Evolutionary conservation across 2,113 vertebrate species (phyloP).

Genomic region (Amphiprion ocellaris): DNA sequence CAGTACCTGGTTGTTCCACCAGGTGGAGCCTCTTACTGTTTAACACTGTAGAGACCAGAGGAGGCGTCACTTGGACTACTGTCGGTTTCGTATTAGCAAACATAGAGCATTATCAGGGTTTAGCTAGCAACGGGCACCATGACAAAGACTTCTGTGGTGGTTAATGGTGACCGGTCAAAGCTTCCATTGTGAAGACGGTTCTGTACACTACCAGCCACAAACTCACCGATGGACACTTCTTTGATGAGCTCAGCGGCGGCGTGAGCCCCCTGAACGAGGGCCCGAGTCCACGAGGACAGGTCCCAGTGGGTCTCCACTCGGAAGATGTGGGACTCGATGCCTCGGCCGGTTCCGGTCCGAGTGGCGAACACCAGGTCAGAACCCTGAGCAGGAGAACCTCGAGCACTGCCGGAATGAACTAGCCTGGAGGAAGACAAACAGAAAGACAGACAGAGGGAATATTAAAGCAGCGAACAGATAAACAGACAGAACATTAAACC

Average conservation of each 20-base stretch:
- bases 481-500: too few species aligned
- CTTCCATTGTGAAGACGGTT: not conserved
- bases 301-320: conserved; percentile 96
- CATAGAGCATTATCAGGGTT: too few species aligned
- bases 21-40: too few species aligned
- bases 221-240: conserved; percentile 90
- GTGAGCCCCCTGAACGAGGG: conserved; percentile 94
- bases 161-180: too few species aligned
- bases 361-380: conserved; percentile 93
- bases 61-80: too few species aligned
- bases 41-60: too few species aligned
- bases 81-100: too few species aligned
- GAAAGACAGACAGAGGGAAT: not conserved
- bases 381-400: conserved; percentile 88
- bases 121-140: too few species aligned
- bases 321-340: conserved; percentile 94
- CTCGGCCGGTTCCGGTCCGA: conserved; percentile 91
- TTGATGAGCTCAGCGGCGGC: conserved; percentile 91
- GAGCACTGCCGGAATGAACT: conserved; percentile 91
- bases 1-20: too few species aligned
- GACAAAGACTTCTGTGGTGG: too few species aligned
- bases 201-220: not conserved
- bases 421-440: conserved; percentile 81
- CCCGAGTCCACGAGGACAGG: conserved; percentile 93
- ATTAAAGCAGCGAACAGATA: too few species aligned